Conservation (phyloP, 2,113 vertebrate genomes). For the Nannobrachium achirus region DNA sequence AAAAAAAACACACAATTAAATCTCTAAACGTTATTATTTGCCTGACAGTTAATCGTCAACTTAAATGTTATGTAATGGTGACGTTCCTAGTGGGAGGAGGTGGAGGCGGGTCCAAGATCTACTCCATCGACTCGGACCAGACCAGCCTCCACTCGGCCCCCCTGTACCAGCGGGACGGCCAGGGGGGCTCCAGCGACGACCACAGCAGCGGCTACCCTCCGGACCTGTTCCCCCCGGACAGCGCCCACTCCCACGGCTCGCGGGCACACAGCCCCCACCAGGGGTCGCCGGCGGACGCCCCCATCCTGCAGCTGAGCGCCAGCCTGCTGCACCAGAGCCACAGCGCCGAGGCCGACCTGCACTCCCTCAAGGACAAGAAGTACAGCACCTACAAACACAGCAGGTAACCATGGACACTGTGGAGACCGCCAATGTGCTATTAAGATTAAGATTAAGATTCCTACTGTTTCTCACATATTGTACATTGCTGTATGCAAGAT, state of each 20-base stretch:
- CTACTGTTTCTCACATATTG: too few relatives aligned
- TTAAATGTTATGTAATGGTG: too few relatives aligned
- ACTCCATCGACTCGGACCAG: slow-evolving; percentile 92
- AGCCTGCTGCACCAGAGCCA: slow-evolving; percentile 83
- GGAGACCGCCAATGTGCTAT: too few relatives aligned
- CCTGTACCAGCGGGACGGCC: slow-evolving; percentile 85
- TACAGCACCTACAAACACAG: slow-evolving; percentile 82
- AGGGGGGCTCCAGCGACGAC: slow-evolving; percentile 71
- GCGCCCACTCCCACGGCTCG: slow-evolving; percentile 85
- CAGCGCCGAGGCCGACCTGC: slow-evolving; percentile 83
- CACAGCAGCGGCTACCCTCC: slow-evolving; percentile 77
- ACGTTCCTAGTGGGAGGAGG: background rate
- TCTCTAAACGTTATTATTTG: too few relatives aligned
- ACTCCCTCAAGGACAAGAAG: slow-evolving; percentile 91
- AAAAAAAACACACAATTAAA: too few relatives aligned
- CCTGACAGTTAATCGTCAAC: too few relatives aligned
- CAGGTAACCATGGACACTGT: too few relatives aligned
- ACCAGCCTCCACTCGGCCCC: slow-evolving; percentile 85
- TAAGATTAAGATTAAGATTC: too few relatives aligned
- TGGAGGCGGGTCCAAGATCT: slow-evolving; percentile 82
- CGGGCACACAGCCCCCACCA: slow-evolving; percentile 49
- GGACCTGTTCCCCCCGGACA: slow-evolving; percentile 84
- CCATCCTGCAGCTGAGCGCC: slow-evolving; percentile 85
- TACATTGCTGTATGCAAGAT: too few relatives aligned
- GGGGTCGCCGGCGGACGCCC: slow-evolving; percentile 48